Conservation (phyloP, 2,888 invertebrate species). For the Ochropacha duplaris region DNA sequence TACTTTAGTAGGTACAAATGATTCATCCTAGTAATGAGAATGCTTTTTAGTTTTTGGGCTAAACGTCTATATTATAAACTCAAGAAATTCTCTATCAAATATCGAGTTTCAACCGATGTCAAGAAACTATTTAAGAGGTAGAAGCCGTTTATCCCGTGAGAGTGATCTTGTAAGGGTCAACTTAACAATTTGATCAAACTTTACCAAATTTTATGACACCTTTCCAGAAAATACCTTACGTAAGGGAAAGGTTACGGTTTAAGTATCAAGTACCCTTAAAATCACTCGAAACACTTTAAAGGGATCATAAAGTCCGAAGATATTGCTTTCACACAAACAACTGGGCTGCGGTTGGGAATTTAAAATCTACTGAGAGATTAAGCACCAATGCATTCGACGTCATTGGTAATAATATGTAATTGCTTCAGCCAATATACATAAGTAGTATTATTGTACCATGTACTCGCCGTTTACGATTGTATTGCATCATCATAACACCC, state of each 20-base stretch:
- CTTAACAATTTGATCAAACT: background rate
- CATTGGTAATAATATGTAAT: background rate
- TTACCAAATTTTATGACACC: too few relatives aligned
- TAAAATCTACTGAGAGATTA: background rate
- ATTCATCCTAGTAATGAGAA: too few relatives aligned
- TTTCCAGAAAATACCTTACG: background rate
- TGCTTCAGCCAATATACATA: too few relatives aligned
- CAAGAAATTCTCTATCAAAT: background rate
- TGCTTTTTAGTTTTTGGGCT: too few relatives aligned
- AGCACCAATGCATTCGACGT: background rate
- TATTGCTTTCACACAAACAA: background rate
- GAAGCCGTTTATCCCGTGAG: background rate
- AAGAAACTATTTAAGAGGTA: background rate
- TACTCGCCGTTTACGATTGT: too few relatives aligned
- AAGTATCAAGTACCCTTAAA: background rate
- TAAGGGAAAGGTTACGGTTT: background rate
- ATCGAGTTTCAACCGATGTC: background rate
- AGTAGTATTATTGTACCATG: too few relatives aligned
- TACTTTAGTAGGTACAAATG: too few relatives aligned
- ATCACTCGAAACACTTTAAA: background rate
- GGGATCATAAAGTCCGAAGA: background rate
- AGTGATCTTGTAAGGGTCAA: background rate
- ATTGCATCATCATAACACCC: too few relatives aligned
- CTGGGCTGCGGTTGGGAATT: background rate
- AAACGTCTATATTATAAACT: background rate